phyloP scores from a whole-genome alignment of 2,888 invertebrate species.

The Ichneumoninae sp. region DNA sequence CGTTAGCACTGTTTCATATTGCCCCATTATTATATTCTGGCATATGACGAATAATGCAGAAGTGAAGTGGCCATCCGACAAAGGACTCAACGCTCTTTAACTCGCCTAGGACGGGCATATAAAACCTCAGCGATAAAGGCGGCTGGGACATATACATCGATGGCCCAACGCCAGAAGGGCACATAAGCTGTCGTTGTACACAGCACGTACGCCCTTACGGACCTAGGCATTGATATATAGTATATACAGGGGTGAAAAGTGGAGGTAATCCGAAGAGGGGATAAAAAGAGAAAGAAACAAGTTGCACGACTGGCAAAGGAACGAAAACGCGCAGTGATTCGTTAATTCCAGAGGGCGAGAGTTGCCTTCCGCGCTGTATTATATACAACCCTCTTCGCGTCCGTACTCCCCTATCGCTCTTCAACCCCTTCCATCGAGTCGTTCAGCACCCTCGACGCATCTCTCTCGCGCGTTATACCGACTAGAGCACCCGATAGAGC shows the following conservation, averaged over 20 bases:
- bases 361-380: constrained; percentile 30
- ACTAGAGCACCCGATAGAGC: constrained; percentile 39
- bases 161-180: background rate
- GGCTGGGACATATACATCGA: background rate
- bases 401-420: constrained; percentile 72
- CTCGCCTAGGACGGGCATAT: constrained; percentile 26
- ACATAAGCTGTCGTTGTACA: background rate
- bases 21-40: background rate
- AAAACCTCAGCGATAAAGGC: constrained; percentile 44
- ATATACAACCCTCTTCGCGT: constrained; percentile 37
- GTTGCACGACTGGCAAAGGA: constrained; percentile 70
- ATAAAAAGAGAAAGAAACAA: constrained; percentile 67
- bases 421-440: constrained; percentile 75
- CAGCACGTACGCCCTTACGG: background rate
- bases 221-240: background rate
- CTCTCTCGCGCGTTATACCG: constrained; percentile 53
- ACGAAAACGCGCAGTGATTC: constrained; percentile 72
- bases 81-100: constrained; percentile 47
- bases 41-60: constrained; percentile 13
- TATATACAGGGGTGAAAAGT: constrained; percentile 21
- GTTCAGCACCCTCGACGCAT: constrained; percentile 60
- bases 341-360: constrained; percentile 74
- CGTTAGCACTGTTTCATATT: background rate
- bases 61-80: constrained; percentile 31
- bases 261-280: constrained; percentile 41